Conservation (phyloP, 2,888 invertebrate genomes). For the Lypha dubia region DNA sequence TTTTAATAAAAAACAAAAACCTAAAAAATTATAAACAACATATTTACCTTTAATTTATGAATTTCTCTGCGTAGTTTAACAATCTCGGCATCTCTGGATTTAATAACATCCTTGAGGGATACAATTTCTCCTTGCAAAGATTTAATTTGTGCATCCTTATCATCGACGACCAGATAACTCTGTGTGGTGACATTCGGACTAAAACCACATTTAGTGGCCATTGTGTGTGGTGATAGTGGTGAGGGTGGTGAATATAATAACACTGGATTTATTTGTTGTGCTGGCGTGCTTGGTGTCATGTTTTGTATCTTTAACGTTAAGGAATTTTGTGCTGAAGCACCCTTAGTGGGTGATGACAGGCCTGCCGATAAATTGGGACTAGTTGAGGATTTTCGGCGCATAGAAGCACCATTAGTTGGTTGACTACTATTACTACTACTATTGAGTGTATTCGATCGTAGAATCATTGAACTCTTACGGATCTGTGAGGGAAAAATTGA, state of each 20-base stretch:
- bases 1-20: not conserved
- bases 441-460: slow-evolving; percentile 68
- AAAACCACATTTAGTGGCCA: slow-evolving; percentile 74
- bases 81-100: slow-evolving; percentile 85
- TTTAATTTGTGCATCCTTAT: slow-evolving; percentile 82
- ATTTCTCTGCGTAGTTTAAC: slow-evolving; percentile 87
- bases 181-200: slow-evolving; percentile 74
- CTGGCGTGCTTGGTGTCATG: slow-evolving; percentile 56
- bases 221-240: slow-evolving; percentile 72
- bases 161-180: slow-evolving; percentile 73
- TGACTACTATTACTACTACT: slow-evolving; percentile 38
- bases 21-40: too few relatives aligned
- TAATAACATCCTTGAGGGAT: slow-evolving; percentile 85
- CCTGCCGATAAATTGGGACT: slow-evolving; percentile 41
- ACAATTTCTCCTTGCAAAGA: slow-evolving; percentile 85
- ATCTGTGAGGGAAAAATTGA: slow-evolving; percentile 68
- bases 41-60: slow-evolving; percentile 88
- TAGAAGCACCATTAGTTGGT: slow-evolving; percentile 39
- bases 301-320: slow-evolving; percentile 52
- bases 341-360: slow-evolving; percentile 52
- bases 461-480: slow-evolving; percentile 76
- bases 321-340: slow-evolving; percentile 27
- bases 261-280: slow-evolving; percentile 50
- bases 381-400: slow-evolving; percentile 45
- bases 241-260: slow-evolving; percentile 65